These are phyloP conservation scores for Ctenoplectra terminalis DNA, from an alignment of 1,140 invertebrate species.

Conservation along the genomic window DNA sequence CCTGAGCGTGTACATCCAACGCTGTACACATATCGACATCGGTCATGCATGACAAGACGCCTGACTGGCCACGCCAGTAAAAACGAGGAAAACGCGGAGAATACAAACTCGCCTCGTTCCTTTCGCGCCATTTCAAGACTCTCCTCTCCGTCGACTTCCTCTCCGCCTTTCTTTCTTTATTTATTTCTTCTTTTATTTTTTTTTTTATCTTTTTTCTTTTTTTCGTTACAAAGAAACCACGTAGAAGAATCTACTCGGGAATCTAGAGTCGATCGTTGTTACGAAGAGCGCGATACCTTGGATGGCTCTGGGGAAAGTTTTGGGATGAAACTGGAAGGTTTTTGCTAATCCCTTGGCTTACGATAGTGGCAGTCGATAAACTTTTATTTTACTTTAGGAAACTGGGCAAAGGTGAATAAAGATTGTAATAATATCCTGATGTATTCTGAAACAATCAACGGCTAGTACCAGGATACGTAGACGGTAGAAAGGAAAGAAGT, in stretches of 20 bases:
- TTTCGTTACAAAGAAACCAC: background rate
- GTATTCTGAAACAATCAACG: no score
- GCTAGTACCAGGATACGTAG: no score
- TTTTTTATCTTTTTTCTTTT: background rate
- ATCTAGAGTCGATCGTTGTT: conserved; percentile 7
- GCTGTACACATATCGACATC: conserved; percentile 79
- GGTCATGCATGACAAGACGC: conserved; percentile 81
- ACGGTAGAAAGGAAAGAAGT: no score
- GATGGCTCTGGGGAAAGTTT: conserved; percentile 21
- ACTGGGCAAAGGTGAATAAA: no score
- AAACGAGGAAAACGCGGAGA: conserved; percentile 78
- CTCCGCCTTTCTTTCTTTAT: no score
- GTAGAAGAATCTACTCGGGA: background rate
- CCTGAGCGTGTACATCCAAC: conserved; percentile 59
- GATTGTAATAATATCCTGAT: no score
- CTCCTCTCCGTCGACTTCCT: conserved; percentile 13
- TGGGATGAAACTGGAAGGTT: no score
- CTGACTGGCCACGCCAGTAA: conserved; percentile 80
- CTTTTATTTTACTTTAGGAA: no score
- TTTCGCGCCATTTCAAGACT: conserved; percentile 60
- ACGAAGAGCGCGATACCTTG: conserved; percentile 1
- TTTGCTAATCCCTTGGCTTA: background rate
- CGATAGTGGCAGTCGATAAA: no score
- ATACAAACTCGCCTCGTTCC: conserved; percentile 74
- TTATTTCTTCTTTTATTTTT: background rate